Evolutionary conservation across 2,113 vertebrate genomes (phyloP).

Genomic region (Entosphenus tridentatus): DNA sequence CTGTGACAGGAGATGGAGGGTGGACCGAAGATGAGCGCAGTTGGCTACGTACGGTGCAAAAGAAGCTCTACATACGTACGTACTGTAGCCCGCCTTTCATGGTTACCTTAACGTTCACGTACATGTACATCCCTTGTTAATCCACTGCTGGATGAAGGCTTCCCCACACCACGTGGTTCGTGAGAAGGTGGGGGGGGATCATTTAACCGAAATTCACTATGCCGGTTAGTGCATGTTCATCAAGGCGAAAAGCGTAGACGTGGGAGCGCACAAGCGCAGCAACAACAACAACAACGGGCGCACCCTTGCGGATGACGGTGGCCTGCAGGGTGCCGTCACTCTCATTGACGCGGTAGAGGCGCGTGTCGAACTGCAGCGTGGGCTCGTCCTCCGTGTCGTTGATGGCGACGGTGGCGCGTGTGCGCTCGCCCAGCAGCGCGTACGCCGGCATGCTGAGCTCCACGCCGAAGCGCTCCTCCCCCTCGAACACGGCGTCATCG

Average conservation of each 20-base stretch:
- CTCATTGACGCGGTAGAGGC: slow-evolving; percentile 50
- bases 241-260: too few relatives aligned
- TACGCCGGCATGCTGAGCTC: slow-evolving; percentile 87
- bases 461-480: slow-evolving; percentile 43
- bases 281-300: slow-evolving; percentile 9
- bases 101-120: too few relatives aligned
- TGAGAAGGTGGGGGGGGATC: too few relatives aligned
- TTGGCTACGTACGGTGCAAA: too few relatives aligned
- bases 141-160: too few relatives aligned
- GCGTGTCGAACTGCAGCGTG: slow-evolving; percentile 60
- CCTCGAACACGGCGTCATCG: slow-evolving; percentile 57
- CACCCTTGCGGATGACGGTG: slow-evolving; percentile 63
- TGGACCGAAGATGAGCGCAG: not conserved
- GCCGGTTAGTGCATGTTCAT: too few relatives aligned
- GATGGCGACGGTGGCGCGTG: slow-evolving; percentile 37
- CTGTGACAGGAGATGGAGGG: slow-evolving; percentile 19
- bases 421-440: slow-evolving; percentile 47
- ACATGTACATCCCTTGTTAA: too few relatives aligned
- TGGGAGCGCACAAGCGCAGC: too few relatives aligned
- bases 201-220: too few relatives aligned
- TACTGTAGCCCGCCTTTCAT: too few relatives aligned
- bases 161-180: too few relatives aligned
- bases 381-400: slow-evolving; percentile 64
- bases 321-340: slow-evolving; percentile 37
- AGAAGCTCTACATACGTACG: too few relatives aligned